phyloP scores from a whole-genome alignment of 1,140 invertebrate genomes.

The Chironomus tepperi region DNA sequence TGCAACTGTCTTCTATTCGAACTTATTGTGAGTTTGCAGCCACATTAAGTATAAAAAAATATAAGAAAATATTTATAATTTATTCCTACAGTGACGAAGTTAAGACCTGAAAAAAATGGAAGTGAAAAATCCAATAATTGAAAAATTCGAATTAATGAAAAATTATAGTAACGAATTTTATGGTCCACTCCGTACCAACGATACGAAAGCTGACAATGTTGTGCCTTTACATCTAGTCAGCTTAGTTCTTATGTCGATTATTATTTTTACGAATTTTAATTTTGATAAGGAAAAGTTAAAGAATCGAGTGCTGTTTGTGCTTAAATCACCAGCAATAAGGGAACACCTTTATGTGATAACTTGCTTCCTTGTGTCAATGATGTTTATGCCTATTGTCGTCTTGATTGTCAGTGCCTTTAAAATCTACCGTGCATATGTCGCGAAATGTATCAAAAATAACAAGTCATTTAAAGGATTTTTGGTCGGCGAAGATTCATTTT shows the following conservation, averaged over 20 bases:
- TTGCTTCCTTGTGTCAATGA: not conserved
- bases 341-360: not conserved
- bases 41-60: too few relatives aligned
- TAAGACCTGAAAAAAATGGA: not conserved
- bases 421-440: not conserved
- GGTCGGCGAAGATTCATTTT: conserved; percentile 35
- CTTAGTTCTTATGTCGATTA: not conserved
- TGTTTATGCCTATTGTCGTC: not conserved
- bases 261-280: not conserved
- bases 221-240: not conserved
- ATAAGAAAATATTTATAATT: too few relatives aligned
- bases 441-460: not conserved
- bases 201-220: not conserved
- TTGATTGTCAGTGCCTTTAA: not conserved
- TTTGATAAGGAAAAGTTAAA: not conserved
- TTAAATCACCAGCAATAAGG: not conserved
- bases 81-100: too few relatives aligned
- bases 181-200: not conserved
- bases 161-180: not conserved
- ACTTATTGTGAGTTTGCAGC: too few relatives aligned
- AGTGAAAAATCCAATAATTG: conserved; percentile 1
- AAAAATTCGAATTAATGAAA: not conserved
- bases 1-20: too few relatives aligned
- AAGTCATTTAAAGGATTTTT: conserved; percentile 33
- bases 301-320: not conserved